These are phyloP conservation scores for Luscinia megarhynchos DNA, from an alignment of 2,797 vertebrate genomes.

Conservation along the genomic window DNA sequence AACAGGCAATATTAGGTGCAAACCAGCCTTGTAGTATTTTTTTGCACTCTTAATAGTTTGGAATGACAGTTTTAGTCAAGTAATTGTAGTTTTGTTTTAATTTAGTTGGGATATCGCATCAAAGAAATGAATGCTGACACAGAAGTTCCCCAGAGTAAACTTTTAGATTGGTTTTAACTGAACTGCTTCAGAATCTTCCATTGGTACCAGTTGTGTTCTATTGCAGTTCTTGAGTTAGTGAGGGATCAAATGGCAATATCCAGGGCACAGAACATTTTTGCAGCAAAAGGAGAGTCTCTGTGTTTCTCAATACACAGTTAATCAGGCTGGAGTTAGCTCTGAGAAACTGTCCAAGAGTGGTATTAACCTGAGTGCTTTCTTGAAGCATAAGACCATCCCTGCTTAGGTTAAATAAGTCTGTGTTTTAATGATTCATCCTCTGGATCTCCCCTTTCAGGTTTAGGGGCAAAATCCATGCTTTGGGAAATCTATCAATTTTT, in stretches of 20 bases:
- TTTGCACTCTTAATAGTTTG: neutral
- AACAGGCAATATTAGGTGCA: neutral
- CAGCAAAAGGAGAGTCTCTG: neutral
- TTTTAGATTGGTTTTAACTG: neutral
- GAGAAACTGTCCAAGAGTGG: neutral
- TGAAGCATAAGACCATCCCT: neutral
- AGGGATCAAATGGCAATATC: neutral
- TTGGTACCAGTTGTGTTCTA: neutral
- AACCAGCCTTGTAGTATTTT: neutral
- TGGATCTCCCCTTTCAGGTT: neutral
- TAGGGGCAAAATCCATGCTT: neutral
- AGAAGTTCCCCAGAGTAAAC: neutral
- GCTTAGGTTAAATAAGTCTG: neutral
- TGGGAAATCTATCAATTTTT: neutral
- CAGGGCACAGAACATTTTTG: neutral
- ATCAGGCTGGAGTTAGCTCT: neutral
- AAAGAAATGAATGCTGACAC: neutral
- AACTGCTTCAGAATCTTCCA: neutral
- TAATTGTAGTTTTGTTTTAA: neutral
- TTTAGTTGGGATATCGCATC: neutral
- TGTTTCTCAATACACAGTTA: neutral
- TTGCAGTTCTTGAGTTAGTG: neutral
- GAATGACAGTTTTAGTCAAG: neutral
- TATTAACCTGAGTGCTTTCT: neutral
- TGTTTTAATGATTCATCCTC: neutral